Evolutionary conservation across 2,113 vertebrate genomes (phyloP).

Genomic region (Apeltes quadracus): DNA sequence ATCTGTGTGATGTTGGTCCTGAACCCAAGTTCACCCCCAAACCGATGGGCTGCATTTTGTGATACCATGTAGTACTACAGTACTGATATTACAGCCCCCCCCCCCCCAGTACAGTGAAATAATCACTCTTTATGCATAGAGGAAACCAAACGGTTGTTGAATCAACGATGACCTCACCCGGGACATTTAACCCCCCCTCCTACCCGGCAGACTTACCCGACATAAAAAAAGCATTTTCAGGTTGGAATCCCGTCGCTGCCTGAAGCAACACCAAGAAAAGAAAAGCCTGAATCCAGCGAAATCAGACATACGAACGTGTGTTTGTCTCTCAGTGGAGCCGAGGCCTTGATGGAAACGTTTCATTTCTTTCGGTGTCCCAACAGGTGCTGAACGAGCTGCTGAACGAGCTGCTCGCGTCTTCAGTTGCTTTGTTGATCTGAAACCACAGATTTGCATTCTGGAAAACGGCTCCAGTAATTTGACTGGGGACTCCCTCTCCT

Average conservation of each 20-base stretch:
- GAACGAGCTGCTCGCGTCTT: conserved; percentile 79
- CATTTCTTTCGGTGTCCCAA: conserved; percentile 66
- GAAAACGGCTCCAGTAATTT: conserved; percentile 76
- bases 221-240: background rate
- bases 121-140: conserved; percentile 42
- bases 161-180: conserved; percentile 14
- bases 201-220: conserved; percentile 24
- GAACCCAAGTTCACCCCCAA: background rate
- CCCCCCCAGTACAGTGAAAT: conserved; percentile 31
- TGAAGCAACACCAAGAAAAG: conserved; percentile 4
- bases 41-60: background rate
- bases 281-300: conserved; percentile 43
- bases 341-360: conserved; percentile 75
- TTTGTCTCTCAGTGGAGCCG: conserved; percentile 51
- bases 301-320: conserved; percentile 59
- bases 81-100: background rate
- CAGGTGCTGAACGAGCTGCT: conserved; percentile 73
- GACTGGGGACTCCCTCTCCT: conserved; percentile 83
- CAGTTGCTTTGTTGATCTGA: conserved; percentile 77
- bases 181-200: conserved; percentile 25
- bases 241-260: conserved; percentile 36
- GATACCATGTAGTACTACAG: background rate
- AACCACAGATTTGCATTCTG: conserved; percentile 75
- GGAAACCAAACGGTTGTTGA: background rate
- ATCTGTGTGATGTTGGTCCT: too few species aligned